phyloP scores from a whole-genome alignment of 1,140 invertebrate species.

The Neodiprion fabricii region DNA sequence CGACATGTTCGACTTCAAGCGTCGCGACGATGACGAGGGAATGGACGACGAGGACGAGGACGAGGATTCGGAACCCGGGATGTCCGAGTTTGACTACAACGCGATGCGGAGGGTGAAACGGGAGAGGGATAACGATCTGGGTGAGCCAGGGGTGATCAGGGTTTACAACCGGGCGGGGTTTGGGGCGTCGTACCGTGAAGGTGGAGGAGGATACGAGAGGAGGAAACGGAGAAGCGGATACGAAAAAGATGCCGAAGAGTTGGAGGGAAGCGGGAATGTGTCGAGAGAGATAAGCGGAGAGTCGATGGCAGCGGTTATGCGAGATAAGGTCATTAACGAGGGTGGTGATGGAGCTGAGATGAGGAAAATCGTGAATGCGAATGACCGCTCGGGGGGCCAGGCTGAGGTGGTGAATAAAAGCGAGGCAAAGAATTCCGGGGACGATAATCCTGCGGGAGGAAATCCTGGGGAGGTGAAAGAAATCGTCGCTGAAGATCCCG shows the following conservation, averaged over 20 bases:
- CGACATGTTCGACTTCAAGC: conserved; percentile 9
- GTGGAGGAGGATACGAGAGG: background rate
- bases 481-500: background rate
- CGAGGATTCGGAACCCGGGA: background rate
- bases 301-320: too few relatives aligned
- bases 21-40: background rate
- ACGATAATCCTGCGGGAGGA: too few relatives aligned
- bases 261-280: background rate
- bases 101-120: conserved; percentile 8
- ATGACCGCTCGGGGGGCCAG: too few relatives aligned
- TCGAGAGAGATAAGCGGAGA: background rate
- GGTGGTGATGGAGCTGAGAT: too few relatives aligned
- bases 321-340: too few relatives aligned
- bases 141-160: background rate
- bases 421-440: too few relatives aligned
- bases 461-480: too few relatives aligned
- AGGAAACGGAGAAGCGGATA: background rate
- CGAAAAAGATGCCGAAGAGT: background rate
- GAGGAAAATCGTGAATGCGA: too few relatives aligned
- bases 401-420: too few relatives aligned
- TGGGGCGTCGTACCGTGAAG: conserved; percentile 5
- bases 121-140: background rate
- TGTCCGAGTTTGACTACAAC: conserved; percentile 4
- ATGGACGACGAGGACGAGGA: conserved; percentile 6
- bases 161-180: conserved; percentile 7